Evolutionary conservation across 1,140 invertebrate species (phyloP).

Genomic region (Drosophila parvula): DNA sequence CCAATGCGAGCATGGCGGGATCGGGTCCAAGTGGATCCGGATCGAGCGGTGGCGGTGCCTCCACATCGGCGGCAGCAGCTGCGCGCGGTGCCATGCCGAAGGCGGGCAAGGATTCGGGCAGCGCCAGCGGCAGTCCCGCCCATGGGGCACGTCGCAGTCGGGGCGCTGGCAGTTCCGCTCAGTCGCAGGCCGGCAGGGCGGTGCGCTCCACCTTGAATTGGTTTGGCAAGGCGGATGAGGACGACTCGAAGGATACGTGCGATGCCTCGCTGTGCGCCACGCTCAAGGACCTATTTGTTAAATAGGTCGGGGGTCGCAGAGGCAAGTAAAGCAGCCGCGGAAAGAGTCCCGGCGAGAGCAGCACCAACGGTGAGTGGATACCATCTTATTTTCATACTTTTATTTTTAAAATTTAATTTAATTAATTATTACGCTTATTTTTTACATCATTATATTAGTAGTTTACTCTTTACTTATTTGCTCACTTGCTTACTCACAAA

Average conservation of each 20-base stretch:
- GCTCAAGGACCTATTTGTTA: constrained; percentile 92
- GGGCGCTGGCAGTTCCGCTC: constrained; percentile 56
- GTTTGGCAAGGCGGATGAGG: constrained; percentile 85
- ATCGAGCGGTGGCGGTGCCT: constrained; percentile 74
- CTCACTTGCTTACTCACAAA: neutral
- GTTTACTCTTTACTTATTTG: neutral
- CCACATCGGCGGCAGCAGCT: constrained; percentile 69
- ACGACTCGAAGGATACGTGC: constrained; percentile 88
- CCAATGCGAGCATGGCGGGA: constrained; percentile 81
- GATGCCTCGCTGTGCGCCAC: constrained; percentile 91
- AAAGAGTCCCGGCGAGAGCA: constrained; percentile 25
- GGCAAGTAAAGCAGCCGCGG: constrained; percentile 56
- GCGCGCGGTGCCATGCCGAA: constrained; percentile 70
- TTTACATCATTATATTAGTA: neutral
- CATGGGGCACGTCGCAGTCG: constrained; percentile 49
- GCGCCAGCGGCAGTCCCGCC: constrained; percentile 33
- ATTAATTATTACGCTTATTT: neutral
- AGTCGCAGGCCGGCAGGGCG: constrained; percentile 72
- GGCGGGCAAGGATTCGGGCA: constrained; percentile 37
- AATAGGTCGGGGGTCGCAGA: constrained; percentile 85
- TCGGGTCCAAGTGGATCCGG: constrained; percentile 62
- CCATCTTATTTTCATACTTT: neutral
- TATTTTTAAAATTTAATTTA: too few relatives aligned
- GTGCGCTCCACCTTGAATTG: constrained; percentile 79
- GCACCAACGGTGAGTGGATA: constrained; percentile 37